Evolutionary conservation across 37 sponge, comb jelly and placozoan species (phyloP), one percentile per base, ranked within the genome.

Genomic region (Halisarca cf. caerulea): DNA sequence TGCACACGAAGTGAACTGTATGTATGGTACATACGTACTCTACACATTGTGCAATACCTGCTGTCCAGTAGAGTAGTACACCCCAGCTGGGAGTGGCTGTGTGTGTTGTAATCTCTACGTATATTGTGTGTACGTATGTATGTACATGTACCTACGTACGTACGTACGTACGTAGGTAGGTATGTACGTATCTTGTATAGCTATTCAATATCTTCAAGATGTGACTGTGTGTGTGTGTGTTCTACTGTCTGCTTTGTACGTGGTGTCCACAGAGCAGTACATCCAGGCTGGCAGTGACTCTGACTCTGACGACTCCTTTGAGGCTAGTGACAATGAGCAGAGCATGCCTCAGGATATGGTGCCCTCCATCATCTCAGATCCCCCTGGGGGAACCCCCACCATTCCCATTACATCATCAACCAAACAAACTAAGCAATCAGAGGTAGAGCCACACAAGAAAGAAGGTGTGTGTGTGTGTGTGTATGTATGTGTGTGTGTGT

Each of bases 231-330:
- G 71, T 78, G 57, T 83, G 84, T 78, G 84, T 45, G 74, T 69
- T 14, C 25, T 9, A 40, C 17, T 38, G 72, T 71, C 24, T 73
- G 55, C 32, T 0, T n/a, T n/a, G n/a, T n/a, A n/a, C 55, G 18
- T 21, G 33, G 23, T 80, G 61, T 8, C 30, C 30, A 80, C 84
- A 60, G 77, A 74, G 45, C 21, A 21, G 3, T 74, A 74, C 36
- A 37, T 2, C 23, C 77, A 74, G 18, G 39, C 43, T 74, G 77
- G 77, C 7, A 74, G 77, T 66, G 83, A 71, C 30, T 86, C 91
- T n/a, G 93, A 92, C 37, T 78, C 62, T 37, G 90, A 89, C 17
- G 84, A 86, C 43, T 88, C 90, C 9, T 86, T 92, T 45, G 91
- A 82, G 33, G 83, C 23, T n/a, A 36, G 70, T 68, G 83, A 51